A percentile compares a stretch with the other conserved stretches of the same genome.
phyloP scores from a whole-genome alignment of 2,888 invertebrate genomes.

The Cheilosia soror region DNA sequence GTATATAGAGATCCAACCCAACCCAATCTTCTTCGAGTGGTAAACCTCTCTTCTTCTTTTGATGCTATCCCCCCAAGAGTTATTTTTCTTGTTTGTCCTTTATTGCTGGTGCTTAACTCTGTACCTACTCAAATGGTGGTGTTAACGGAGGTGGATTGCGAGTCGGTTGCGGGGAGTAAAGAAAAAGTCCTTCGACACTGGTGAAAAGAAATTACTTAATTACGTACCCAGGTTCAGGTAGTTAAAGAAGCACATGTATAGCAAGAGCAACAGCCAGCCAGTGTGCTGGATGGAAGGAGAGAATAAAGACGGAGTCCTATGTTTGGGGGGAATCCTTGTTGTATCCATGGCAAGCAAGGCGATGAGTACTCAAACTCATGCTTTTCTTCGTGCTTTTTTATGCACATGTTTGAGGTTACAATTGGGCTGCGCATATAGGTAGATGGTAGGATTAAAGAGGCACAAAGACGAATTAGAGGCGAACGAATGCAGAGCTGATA shows the following conservation, averaged over 20 bases:
- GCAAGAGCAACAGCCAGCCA: too few relatives aligned
- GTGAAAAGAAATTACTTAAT: constrained; percentile 75
- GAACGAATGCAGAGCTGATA: constrained; percentile 30
- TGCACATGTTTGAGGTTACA: constrained; percentile 63
- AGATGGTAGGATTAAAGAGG: constrained; percentile 7
- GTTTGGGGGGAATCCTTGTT: constrained; percentile 33
- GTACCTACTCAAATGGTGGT: constrained; percentile 64
- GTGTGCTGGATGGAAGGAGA: constrained; percentile 6
- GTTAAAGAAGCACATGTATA: constrained; percentile 65
- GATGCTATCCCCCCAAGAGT: constrained; percentile 31
- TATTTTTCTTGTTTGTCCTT: constrained; percentile 57
- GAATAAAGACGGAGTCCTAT: constrained; percentile 29
- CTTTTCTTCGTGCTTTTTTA: constrained; percentile 47
- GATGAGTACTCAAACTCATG: constrained; percentile 49
- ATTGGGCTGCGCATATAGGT: constrained; percentile 8
- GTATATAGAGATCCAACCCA: constrained; percentile 1
- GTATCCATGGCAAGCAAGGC: constrained; percentile 14
- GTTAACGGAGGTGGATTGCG: constrained; percentile 54
- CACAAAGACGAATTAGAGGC: constrained; percentile 24
- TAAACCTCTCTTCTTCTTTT: constrained; percentile 39
- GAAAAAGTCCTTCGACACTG: constrained; percentile 72
- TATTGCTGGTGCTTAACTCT: constrained; percentile 74
- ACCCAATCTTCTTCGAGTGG: constrained; percentile 52
- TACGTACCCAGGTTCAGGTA: constrained; percentile 75
- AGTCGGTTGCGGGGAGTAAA: neutral